phyloP scores from a whole-genome alignment of 2,113 vertebrate species.

The Gymnogyps californianus region DNA sequence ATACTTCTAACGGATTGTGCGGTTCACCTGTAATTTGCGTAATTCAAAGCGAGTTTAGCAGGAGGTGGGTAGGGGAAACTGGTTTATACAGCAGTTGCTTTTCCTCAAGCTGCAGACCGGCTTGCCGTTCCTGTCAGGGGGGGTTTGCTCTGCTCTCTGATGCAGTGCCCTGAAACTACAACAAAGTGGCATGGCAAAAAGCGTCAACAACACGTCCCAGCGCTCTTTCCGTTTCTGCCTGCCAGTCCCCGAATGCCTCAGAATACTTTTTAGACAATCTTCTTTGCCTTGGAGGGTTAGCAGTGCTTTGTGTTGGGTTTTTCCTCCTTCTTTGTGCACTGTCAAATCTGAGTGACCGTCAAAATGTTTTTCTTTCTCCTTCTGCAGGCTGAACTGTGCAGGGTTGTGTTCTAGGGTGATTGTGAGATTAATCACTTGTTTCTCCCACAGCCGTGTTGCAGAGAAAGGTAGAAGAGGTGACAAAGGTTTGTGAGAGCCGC shows the following conservation, averaged over 20 bases:
- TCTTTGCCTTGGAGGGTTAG: background rate
- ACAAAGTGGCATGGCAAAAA: background rate
- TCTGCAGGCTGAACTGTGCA: background rate
- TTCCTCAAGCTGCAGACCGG: background rate
- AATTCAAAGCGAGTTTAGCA: background rate
- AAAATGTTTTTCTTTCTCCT: background rate
- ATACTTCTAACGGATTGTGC: background rate
- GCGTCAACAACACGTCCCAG: background rate
- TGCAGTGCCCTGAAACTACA: background rate
- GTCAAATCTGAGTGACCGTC: background rate
- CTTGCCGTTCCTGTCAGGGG: background rate
- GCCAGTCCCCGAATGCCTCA: background rate
- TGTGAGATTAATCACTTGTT: background rate
- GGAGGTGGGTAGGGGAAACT: background rate
- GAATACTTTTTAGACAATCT: background rate
- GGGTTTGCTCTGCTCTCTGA: background rate
- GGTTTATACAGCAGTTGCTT: background rate
- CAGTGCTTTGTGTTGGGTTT: background rate
- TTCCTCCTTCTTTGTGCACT: background rate
- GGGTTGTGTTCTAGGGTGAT: background rate
- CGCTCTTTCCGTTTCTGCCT: background rate
- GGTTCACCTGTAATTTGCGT: background rate
- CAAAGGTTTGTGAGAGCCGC: constrained; percentile 87
- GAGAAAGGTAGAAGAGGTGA: constrained; percentile 92
- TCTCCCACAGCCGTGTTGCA: constrained; percentile 79